Evolutionary conservation across 2,797 vertebrate species (phyloP), one percentile per base, ranked within the genome.

Genomic region (Acanthis flammea): DNA sequence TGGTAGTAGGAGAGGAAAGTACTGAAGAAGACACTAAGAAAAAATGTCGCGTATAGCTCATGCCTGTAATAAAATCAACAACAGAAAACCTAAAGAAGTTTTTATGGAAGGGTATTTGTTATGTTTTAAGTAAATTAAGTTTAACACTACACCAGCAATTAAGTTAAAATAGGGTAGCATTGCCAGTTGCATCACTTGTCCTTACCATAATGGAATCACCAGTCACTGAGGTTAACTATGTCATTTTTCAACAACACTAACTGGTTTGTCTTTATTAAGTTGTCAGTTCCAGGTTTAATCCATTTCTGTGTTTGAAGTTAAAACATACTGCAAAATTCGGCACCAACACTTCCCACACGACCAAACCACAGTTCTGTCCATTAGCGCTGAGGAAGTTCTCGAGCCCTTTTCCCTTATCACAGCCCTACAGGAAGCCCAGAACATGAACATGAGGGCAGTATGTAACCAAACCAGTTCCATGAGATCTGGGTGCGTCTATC

Each of bases 381-480:
- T 28, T 41, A 41, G 13, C 48, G 1, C 2, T 28, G 37, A 70
- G 31, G 30, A 94, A 92, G 25, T 57, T 86, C 35, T 74, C 60
- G 39, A 78, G 67, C 72, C 54, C 88, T 58, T 87, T 85, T 57
- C 37, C 50, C 47, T 82, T 83, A 91, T 82, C 50, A 5, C 41
- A 45, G n/a, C 37, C 39, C 0, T 85, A 45, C 57, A 67, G 53
- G 50, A 92, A 68, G 37, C 61, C 58, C 19, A 80, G 21, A 62
- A 81, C 41, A 95, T n/a, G 57, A 74, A 65, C 88, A 95, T 30
- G 60, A 74, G 42, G 18, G 2, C 82, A 61, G 54, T 58, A 89
- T 61, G 90, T 11, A 27, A 92, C 75, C 89, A 2, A 92, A 92
- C 92, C 74, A 85, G 86, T 86, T 87, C 24, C 48, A 63, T 90